A percentile compares a stretch with the other conserved stretches of the same genome.
phyloP scores from a whole-genome alignment of 2,113 vertebrate species.

The Colius striatus region DNA sequence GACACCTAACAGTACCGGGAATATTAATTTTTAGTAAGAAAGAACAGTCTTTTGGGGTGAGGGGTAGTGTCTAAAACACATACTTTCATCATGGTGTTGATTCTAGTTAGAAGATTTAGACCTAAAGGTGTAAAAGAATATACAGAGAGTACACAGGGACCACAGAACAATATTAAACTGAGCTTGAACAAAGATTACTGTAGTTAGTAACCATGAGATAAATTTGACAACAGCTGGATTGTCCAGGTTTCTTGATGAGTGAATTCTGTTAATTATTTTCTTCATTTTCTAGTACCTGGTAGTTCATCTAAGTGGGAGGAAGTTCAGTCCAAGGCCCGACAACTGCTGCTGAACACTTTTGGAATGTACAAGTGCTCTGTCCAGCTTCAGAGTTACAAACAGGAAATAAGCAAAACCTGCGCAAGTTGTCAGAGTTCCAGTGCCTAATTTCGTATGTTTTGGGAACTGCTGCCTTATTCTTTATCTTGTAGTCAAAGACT shows the following conservation, averaged over 20 bases:
- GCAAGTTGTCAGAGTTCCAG: constrained; percentile 82
- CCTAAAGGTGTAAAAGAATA: neutral
- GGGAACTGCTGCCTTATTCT: constrained; percentile 72
- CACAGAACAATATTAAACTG: neutral
- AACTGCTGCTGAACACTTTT: constrained; percentile 88
- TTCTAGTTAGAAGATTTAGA: neutral
- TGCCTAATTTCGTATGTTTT: constrained; percentile 74
- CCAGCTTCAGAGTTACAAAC: constrained; percentile 90
- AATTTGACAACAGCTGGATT: neutral
- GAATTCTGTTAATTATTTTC: neutral
- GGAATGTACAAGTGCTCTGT: constrained; percentile 90
- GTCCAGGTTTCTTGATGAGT: neutral
- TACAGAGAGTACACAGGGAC: neutral
- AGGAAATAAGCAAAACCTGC: constrained; percentile 79
- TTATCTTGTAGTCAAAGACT: constrained; percentile 64
- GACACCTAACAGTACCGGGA: neutral
- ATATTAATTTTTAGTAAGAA: neutral
- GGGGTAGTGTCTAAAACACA: neutral
- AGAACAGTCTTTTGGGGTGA: neutral
- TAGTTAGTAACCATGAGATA: neutral
- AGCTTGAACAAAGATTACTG: neutral
- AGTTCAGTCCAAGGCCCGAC: constrained; percentile 88
- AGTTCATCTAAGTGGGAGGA: constrained; percentile 91
- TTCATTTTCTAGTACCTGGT: constrained; percentile 83
- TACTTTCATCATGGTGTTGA: neutral